phyloP scores from a whole-genome alignment of 2,797 vertebrate species.

The Geotria australis region DNA sequence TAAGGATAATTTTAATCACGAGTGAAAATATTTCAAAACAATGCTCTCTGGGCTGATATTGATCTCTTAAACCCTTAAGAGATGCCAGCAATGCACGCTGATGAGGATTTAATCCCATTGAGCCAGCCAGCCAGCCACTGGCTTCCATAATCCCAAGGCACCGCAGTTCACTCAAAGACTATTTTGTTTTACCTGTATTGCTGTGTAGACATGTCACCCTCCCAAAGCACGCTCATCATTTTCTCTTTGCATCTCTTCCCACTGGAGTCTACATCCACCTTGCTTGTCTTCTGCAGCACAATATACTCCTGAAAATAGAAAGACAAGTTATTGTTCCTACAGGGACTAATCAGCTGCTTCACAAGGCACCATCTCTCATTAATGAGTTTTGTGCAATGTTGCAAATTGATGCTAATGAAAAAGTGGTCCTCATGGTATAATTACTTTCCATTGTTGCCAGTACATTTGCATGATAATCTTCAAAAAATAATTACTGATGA shows the following conservation, averaged over 20 bases:
- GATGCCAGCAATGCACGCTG: too few relatives aligned
- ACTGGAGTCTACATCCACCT: constrained; percentile 43
- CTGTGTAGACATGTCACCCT: constrained; percentile 14
- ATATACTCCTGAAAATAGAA: constrained; percentile 27
- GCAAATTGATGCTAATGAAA: too few relatives aligned
- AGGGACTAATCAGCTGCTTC: constrained; percentile 1
- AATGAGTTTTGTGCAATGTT: too few relatives aligned
- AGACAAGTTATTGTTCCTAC: constrained; percentile 3
- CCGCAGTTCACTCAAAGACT: constrained; percentile 4
- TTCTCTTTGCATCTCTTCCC: constrained; percentile 53
- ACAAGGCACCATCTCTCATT: too few relatives aligned
- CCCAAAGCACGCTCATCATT: constrained; percentile 37
- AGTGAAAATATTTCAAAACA: too few relatives aligned
- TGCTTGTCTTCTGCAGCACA: constrained; percentile 31
- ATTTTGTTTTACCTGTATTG: constrained; percentile 22
- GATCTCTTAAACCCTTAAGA: too few relatives aligned
- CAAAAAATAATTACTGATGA: not conserved
- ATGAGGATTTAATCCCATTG: too few relatives aligned
- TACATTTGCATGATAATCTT: not conserved
- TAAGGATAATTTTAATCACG: too few relatives aligned
- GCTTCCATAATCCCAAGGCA: too few relatives aligned
- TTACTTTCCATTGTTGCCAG: not conserved
- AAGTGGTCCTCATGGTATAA: constrained; percentile 1
- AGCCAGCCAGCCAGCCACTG: too few relatives aligned
- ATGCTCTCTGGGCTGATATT: too few relatives aligned